Evolutionary conservation across 2,888 invertebrate species (phyloP).

Genomic region (Pegoplata infirma): DNA sequence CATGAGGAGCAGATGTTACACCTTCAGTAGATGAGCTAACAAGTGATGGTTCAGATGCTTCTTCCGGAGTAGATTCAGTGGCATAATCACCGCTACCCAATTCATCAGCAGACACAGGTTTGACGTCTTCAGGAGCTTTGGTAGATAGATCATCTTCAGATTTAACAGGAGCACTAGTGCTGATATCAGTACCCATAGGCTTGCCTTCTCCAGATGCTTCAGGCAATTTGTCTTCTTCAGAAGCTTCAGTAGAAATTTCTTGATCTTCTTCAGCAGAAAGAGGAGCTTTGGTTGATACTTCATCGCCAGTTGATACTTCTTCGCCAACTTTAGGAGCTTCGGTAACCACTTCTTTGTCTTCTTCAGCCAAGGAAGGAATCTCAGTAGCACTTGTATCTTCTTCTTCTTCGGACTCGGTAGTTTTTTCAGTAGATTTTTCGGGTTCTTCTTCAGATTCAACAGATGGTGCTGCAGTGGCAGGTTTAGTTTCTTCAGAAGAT

Average conservation of each 20-base stretch:
- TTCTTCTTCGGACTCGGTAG: not conserved
- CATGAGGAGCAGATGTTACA: not conserved
- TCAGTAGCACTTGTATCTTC: not conserved
- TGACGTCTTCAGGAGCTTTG: conserved; percentile 21
- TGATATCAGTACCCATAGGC: conserved; percentile 1
- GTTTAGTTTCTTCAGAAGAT: conserved; percentile 2
- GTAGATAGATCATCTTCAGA: conserved; percentile 18
- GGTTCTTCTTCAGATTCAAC: conserved; percentile 60
- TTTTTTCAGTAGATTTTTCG: conserved; percentile 36
- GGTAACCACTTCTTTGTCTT: not conserved
- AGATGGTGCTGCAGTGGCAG: not conserved
- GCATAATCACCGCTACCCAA: conserved; percentile 52
- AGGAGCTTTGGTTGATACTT: conserved; percentile 7
- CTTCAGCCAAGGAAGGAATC: not conserved
- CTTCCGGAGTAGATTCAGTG: conserved; percentile 44
- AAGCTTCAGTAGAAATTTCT: not conserved
- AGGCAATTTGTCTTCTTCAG: no score
- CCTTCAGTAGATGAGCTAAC: conserved; percentile 20
- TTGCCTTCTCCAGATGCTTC: conserved; percentile 9
- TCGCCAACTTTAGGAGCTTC: conserved; percentile 1
- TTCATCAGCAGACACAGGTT: conserved; percentile 45
- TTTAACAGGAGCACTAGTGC: not conserved
- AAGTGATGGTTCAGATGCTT: conserved; percentile 37
- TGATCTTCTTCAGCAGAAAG: not conserved
- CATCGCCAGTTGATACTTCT: not conserved